Base-by-base conservation (phyloP, 2,797 vertebrate genomes). In the Dicrostonyx torquatus region DNA sequence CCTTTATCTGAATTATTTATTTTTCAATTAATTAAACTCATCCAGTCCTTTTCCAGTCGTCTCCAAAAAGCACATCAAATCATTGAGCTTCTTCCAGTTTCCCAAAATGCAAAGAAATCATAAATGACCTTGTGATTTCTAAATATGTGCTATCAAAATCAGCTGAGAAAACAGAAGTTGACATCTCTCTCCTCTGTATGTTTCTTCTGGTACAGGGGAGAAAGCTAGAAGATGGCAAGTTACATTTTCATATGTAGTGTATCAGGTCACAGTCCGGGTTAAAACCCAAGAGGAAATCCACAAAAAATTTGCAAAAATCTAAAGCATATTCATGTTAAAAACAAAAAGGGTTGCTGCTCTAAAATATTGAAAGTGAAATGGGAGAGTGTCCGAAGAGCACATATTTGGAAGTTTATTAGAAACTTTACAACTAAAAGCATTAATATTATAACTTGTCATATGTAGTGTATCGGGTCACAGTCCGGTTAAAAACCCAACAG, bases 321-420 rank as follows among this genome's bases (percentile, higher is more conserved):
- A 26, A 94, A 89, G 12, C 6, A 84, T 73, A 77, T 90, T 94
- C 12, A 95, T 43, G 90, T 94, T 64, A 53, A 85, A 94, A 92
- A 53, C 0, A 40, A 90, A 88, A 95, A 4, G 6, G 22, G 85
- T 68, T 77, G 5, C 58, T 4, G 29, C n/a, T 50, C 34, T 84
- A 82, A 79, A 15, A 90, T 68, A 94, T 89, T 76, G 90, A 93
- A 93, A 82, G 22, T 88, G 8, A 95, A 95, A 91, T 77, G 5
- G 3, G 9, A 92, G 6, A 80, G 11, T 48, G 62, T 8, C 18
- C 90, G 40, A 93, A 89, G 14, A 87, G 18, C 5, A 9, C 87
- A 92, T 29, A 89, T 95, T 43, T 43, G 50, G 20, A 60, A 29
- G n/a, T 12, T 72, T 66, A 87, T 45, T 29, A 84, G 79, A 95